Evolutionary conservation across 2,797 vertebrate species (phyloP).

Genomic region (Spheniscus humboldti): DNA sequence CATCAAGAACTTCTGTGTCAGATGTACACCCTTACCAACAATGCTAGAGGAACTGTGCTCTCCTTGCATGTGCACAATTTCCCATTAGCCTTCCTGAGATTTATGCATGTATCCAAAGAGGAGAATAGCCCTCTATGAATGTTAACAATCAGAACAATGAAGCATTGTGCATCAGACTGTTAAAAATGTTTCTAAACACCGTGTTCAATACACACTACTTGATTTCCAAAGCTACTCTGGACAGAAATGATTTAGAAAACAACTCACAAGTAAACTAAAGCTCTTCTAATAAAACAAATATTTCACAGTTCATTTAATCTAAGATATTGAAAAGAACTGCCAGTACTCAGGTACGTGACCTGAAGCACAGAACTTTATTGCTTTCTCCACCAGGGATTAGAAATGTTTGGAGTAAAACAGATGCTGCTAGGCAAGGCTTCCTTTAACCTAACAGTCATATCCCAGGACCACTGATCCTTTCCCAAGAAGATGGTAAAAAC

Average conservation of each 20-base stretch:
- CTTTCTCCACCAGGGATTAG: slow-evolving; percentile 48
- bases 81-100: background rate
- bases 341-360: slow-evolving; percentile 70
- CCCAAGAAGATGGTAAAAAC: background rate
- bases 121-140: slow-evolving; percentile 7
- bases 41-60: background rate
- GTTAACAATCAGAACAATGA: slow-evolving; percentile 20
- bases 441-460: slow-evolving; percentile 8
- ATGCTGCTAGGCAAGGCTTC: slow-evolving; percentile 49
- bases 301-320: slow-evolving; percentile 78
- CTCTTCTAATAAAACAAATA: slow-evolving; percentile 76
- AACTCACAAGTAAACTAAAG: slow-evolving; percentile 70
- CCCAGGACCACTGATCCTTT: slow-evolving; percentile 4
- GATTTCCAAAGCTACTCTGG: slow-evolving; percentile 43
- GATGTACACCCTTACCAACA: background rate
- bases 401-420: slow-evolving; percentile 57
- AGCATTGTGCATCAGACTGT: slow-evolving; percentile 16
- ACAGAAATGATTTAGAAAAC: slow-evolving; percentile 59
- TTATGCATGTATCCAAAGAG: background rate
- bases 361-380: slow-evolving; percentile 67
- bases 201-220: background rate
- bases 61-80: background rate
- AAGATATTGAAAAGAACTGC: slow-evolving; percentile 77
- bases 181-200: slow-evolving; percentile 32
- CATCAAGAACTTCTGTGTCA: background rate